phyloP scores from a whole-genome alignment of 2,113 vertebrate species.

The Rhinoderma darwinii region DNA sequence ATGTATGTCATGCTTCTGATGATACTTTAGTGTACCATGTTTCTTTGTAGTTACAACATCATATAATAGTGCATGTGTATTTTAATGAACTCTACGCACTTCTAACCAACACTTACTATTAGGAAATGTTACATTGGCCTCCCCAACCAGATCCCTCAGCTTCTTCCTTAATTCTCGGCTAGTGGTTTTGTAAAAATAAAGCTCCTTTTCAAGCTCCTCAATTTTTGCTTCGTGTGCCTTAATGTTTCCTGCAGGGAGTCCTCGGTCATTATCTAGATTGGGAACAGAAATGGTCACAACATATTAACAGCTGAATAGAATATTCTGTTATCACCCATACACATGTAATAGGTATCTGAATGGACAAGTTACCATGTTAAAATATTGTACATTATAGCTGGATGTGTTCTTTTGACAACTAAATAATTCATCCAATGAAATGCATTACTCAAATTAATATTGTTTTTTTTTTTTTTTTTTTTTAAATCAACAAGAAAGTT shows the following conservation, averaged over 20 bases:
- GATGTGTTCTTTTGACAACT: no score
- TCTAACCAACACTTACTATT: constrained; percentile 64
- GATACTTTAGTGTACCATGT: no score
- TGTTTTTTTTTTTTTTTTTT: no score
- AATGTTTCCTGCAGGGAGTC: constrained; percentile 69
- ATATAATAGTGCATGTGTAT: neutral
- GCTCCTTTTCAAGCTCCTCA: constrained; percentile 86
- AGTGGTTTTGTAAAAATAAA: constrained; percentile 92
- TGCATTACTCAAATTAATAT: no score
- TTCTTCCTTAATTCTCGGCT: constrained; percentile 87
- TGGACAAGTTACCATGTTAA: no score
- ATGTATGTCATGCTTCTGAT: no score
- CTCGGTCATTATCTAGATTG: constrained; percentile 72
- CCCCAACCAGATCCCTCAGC: constrained; percentile 72
- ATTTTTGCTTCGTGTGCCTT: constrained; percentile 77
- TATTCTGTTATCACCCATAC: neutral
- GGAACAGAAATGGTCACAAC: neutral
- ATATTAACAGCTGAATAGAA: neutral
- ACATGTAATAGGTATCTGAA: no score
- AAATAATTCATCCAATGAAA: no score
- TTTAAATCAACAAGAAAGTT: no score
- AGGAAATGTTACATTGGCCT: constrained; percentile 61
- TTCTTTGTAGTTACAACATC: no score
- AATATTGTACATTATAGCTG: no score
- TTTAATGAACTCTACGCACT: neutral